Evolutionary conservation across 2,113 vertebrate genomes (phyloP), one percentile per base, ranked within the genome.

Genomic region (Prietella phreatophila): DNA sequence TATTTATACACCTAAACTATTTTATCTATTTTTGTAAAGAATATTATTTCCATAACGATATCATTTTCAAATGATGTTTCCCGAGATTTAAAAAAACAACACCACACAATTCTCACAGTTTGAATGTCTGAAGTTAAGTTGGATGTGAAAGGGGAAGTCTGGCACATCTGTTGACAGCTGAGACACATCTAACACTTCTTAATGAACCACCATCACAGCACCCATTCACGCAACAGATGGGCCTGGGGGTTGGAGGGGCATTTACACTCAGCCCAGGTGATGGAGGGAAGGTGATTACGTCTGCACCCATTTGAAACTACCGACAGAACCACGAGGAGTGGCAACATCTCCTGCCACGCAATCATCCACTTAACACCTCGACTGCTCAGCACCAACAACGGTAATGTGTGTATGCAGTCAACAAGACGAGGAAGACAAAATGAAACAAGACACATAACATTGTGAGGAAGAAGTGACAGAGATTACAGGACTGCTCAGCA

Each of bases 151-250:
- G 85, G 75, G 89, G 88, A 86, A 89, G 92, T 91, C 90, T 92
- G 90, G 63, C 90, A 87, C 88, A 85, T 89, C 85, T 88, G 88
- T 76, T 87, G 89, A 89, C 88, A 89, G 89, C 73, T 55, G 55
- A 87, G 84, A 88, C 75, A 87, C 87, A 88, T 86, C 88, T 88
- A 84, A 90, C 91, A 91, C 92, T 82, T 88, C 86, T 88, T 92
- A 91, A 92, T 91, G 91, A 91, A 90, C 80, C 85, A 84, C 89
- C 88, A 83, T 90, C 89, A 55, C 60, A 20, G 67, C 73, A 69
- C 86, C 83, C 89, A 65, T 90, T 91, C 88, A 88, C 84, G 25
- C 84, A 82, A 92, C 91, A 91, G 91, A 91, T 91, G 91, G 89
- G 85, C 80, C 83, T 86, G 85, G 89, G 6, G 53, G 79, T 14